Evolutionary conservation across 1,140 invertebrate genomes (phyloP), one percentile per base, ranked within the genome.

Genomic region (Drosophila equinoxialis): DNA sequence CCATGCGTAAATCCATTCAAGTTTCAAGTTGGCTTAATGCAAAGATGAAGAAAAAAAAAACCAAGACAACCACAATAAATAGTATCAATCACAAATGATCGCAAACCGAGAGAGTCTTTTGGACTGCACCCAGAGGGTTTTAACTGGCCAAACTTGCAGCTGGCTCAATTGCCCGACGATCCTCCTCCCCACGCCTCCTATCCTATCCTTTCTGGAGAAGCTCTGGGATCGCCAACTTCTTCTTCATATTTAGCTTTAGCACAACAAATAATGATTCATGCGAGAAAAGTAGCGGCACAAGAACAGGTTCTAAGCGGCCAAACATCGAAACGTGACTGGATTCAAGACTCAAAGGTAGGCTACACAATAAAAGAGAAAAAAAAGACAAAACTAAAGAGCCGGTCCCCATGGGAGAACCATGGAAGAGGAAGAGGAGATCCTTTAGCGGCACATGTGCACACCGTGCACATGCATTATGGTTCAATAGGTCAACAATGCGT

Each of bases 401-500:
- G 68, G 41, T 63, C 55, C 59, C 42, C 71, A 23, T 23, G 7
- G 37, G 0, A 11, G 11, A 11, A 4, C 3, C 10, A 39, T 4
- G 11, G 10, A 13, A 11, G 37, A 39, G 37, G 11, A 13, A 39
- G 37, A 39, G 37, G 11, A 45, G 69, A 79, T 87, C 79, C 83
- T 87, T 89, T 68, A 70, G 74, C 77, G 84, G 84, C 80, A 89
- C 84, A 84, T 87, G 83, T 77, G 72, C 71, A 39, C 37, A 60
- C 55, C 30, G 41, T 13, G 33, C 64, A 51, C 59, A 70, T 79
- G 72, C 63, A 89, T 89, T 89, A 89, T 89, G 84, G 84, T 89
- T 89, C 84, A 89, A 89, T 89, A 89, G 84, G 84, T 89, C 84
- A 89, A 89, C 84, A 84, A 89, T 89, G 84, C 84, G 84, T 89